Base-by-base conservation (phyloP, 2,888 invertebrate species). In the Andrena bicolor region DNA sequence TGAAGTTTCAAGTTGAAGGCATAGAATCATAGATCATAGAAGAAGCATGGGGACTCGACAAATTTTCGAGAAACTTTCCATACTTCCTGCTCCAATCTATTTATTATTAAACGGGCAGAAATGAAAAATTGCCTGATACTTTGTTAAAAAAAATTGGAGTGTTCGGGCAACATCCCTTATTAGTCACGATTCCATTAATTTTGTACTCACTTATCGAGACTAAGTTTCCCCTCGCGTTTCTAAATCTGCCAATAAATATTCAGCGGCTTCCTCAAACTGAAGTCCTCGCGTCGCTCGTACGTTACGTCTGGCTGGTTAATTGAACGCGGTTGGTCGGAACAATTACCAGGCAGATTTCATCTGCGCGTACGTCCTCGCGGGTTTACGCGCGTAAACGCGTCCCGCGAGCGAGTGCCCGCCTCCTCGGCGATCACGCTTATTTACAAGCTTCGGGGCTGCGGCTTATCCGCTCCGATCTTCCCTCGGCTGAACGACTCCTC, bases 391-490 rank as follows among this genome's bases (percentile, higher is more conserved):
- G 64, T 63, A 68, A 68, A 58, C 78, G 74, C 79, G 68, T 53
- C 75, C 30, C 63, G 41, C 41, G 61, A 58, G n/a, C 61, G 73
- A 41, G 53, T 35, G 53, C 51, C 53, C 76, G 63, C 65, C 35
- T 73, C 71, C 49, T 32, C 61, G 5, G 53, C 79, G 84, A 89
- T 90, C 87, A 87, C 86, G 83, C 89, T 81, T 89, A 90, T 88
- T 90, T 89, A 89, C 85, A 80, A 79, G 76, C 86, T 56, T 26
- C 72, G 66, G 35, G 76, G 69, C 41, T 51, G 49, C 69, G 60
- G 58, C 76, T 89, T 90, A 90, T 90, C 88, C 69, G 76, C 28
- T 41, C 73, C 79, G 66, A 86, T 89, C 88, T 86, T 82, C 71
- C 73, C 83, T 56, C 74, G 80, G 64, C 86, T 87, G 86, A 90